Conservation (phyloP, 1,140 invertebrate species). For the Palaemon carinicauda region DNA sequence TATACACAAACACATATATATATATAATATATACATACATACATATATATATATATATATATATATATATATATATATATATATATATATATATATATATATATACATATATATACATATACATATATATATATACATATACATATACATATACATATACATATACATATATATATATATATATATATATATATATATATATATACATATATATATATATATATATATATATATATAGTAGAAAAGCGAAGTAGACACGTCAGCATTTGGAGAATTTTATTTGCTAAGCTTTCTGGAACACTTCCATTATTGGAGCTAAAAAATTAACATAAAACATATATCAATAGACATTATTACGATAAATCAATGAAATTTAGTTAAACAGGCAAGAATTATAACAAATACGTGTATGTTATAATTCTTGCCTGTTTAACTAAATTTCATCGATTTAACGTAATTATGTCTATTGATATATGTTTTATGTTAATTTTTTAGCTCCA, state of each 20-base stretch:
- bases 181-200: not conserved
- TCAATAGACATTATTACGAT: not conserved
- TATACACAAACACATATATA: no score
- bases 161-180: not conserved
- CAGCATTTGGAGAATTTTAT: not conserved
- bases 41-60: no score
- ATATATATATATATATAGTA: not conserved
- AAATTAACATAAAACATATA: not conserved
- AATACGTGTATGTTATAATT: not conserved
- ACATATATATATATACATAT: no score
- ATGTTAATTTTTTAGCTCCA: not conserved
- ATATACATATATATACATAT: no score
- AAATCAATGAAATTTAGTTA: no score
- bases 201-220: not conserved
- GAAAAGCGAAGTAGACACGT: not conserved
- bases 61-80: no score
- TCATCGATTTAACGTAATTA: not conserved
- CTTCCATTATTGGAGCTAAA: not conserved
- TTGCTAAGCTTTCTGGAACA: not conserved
- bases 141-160: no score
- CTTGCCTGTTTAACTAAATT: not conserved
- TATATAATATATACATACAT: no score
- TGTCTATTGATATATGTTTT: not conserved
- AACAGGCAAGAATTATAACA: not conserved
- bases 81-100: no score